phyloP scores from a whole-genome alignment of 1,140 invertebrate species.

The Trichoplusia ni region DNA sequence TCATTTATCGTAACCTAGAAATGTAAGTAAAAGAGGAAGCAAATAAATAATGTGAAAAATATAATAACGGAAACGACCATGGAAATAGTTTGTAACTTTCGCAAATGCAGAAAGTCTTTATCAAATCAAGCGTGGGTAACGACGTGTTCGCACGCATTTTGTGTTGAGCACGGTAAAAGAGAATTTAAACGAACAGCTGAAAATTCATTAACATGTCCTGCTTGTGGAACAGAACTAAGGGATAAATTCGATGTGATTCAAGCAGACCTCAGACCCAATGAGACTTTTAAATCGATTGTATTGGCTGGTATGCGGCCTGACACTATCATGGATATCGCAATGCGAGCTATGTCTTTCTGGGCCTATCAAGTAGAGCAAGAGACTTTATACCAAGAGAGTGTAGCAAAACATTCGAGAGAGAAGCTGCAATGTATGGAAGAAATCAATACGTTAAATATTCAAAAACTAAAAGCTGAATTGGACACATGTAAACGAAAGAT shows the following conservation, averaged over 20 bases:
- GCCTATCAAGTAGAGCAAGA: constrained; percentile 81
- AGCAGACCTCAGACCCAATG: constrained; percentile 77
- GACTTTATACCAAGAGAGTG: constrained; percentile 74
- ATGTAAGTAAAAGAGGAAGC: neutral
- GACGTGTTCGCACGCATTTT: constrained; percentile 82
- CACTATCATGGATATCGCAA: constrained; percentile 79
- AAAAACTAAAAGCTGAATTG: constrained; percentile 76
- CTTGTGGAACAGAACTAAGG: constrained; percentile 75
- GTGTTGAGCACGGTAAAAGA: constrained; percentile 78
- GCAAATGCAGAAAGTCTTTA: constrained; percentile 78
- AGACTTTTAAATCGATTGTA: constrained; percentile 80
- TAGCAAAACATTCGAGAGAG: constrained; percentile 74
- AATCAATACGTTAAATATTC: constrained; percentile 67
- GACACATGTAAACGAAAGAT: constrained; percentile 76
- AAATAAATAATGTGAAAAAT: constrained; percentile 1
- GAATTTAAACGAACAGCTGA: constrained; percentile 76
- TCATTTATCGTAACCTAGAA: too few relatives aligned
- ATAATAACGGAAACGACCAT: constrained; percentile 55
- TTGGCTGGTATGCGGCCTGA: constrained; percentile 80
- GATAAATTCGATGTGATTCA: constrained; percentile 82
- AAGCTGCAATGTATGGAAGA: constrained; percentile 75
- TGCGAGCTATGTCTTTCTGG: constrained; percentile 81
- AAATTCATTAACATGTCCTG: constrained; percentile 75
- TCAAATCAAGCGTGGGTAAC: constrained; percentile 80
- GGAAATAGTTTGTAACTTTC: constrained; percentile 75